Conservation (phyloP, 1,140 invertebrate species). For the Lepidurus arcticus region DNA sequence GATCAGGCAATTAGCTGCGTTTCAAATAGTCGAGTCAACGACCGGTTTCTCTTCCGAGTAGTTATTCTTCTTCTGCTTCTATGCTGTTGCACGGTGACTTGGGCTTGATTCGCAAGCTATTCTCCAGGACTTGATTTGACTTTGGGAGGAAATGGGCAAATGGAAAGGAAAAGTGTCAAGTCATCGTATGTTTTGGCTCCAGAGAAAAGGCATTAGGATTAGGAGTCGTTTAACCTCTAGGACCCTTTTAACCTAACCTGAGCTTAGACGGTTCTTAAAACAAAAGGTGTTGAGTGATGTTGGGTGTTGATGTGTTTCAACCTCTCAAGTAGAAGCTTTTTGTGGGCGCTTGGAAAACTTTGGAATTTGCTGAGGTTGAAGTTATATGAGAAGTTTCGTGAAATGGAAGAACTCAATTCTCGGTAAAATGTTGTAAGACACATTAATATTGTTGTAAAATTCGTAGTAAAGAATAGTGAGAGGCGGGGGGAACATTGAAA, state of each 20-base stretch:
- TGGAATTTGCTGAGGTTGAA: not conserved
- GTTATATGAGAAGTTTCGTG: no score
- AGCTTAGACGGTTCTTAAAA: not conserved
- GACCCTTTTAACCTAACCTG: not conserved
- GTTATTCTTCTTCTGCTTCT: not conserved
- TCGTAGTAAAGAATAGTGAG: not conserved
- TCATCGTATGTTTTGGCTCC: not conserved
- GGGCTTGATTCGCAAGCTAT: not conserved
- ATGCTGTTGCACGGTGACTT: not conserved
- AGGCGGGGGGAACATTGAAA: not conserved
- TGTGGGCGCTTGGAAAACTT: not conserved
- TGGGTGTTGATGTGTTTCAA: not conserved
- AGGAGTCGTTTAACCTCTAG: not conserved
- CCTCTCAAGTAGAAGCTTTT: not conserved
- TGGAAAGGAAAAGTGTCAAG: not conserved
- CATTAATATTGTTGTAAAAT: not conserved
- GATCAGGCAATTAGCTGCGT: conserved; percentile 14
- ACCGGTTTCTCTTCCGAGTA: not conserved
- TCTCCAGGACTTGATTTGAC: not conserved
- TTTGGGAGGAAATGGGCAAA: not conserved
- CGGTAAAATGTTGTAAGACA: not conserved
- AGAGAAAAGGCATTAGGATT: not conserved
- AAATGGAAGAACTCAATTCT: no score
- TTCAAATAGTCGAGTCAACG: not conserved
- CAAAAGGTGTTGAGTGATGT: not conserved